Conservation (phyloP, 2,113 vertebrate genomes). For the Formicarius rufipectus region DNA sequence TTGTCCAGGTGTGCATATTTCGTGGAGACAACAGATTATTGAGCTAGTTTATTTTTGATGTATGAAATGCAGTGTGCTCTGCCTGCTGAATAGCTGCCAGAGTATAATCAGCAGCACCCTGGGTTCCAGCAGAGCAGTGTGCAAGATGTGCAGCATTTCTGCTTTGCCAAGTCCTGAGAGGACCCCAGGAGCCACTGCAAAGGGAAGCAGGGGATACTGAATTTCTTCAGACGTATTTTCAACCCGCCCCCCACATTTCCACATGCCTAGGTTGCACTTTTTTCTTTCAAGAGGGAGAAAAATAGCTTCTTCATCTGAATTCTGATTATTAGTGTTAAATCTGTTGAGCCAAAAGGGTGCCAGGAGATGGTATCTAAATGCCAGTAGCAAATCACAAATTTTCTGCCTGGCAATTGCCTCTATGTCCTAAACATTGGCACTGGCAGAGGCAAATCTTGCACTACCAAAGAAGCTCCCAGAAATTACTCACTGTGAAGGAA, state of each 20-base stretch:
- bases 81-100: conserved; percentile 1
- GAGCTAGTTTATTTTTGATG: background rate
- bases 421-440: background rate
- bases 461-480: background rate
- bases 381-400: background rate
- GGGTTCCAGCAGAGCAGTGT: background rate
- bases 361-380: background rate
- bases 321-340: background rate
- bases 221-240: background rate
- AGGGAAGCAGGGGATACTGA: background rate
- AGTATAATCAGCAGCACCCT: background rate
- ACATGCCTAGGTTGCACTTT: background rate
- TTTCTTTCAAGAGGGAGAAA: background rate
- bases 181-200: background rate
- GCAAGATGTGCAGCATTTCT: background rate
- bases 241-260: background rate
- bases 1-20: conserved; percentile 1
- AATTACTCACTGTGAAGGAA: background rate
- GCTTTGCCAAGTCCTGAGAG: background rate
- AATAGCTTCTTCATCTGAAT: background rate
- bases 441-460: background rate
- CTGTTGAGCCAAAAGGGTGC: background rate
- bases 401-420: background rate
- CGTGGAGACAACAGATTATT: background rate
- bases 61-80: background rate